Evolutionary conservation across 2,888 invertebrate genomes (phyloP).

Genomic region (Ophraella communa): DNA sequence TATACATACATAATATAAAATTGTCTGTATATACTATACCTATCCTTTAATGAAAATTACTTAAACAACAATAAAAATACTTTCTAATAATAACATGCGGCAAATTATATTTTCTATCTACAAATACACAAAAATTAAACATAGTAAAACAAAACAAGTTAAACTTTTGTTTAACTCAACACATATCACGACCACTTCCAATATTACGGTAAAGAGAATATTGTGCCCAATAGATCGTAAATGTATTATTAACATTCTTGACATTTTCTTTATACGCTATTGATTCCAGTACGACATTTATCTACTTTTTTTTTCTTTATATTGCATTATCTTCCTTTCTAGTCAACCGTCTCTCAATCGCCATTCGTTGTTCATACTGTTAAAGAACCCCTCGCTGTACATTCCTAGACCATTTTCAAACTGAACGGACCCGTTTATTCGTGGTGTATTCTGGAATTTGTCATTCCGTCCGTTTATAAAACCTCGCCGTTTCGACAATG

Average conservation of each 20-base stretch:
- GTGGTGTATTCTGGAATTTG: constrained; percentile 14
- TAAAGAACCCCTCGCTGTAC: neutral
- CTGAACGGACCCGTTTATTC: constrained; percentile 19
- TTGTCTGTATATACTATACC: no score
- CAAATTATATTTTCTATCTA: no score
- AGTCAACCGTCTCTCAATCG: neutral
- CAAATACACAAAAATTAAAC: no score
- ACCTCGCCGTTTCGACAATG: constrained; percentile 3
- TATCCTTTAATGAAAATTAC: no score
- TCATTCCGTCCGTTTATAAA: constrained; percentile 14
- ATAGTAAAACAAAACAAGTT: no score
- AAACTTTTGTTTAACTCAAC: no score
- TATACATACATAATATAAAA: no score
- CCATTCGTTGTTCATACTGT: neutral
- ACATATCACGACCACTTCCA: no score
- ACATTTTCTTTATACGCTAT: neutral
- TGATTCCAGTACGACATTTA: neutral
- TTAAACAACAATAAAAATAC: no score
- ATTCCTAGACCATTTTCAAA: constrained; percentile 19
- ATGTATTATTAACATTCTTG: neutral
- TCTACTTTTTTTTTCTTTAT: neutral
- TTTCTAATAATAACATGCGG: no score
- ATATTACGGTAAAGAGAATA: no score
- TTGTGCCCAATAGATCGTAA: no score
- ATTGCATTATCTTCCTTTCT: neutral